A percentile compares a stretch with the other conserved stretches of the same genome.
Evolutionary conservation across 2,888 invertebrate species (phyloP).

Genomic region (Heteropelma amictum): DNA sequence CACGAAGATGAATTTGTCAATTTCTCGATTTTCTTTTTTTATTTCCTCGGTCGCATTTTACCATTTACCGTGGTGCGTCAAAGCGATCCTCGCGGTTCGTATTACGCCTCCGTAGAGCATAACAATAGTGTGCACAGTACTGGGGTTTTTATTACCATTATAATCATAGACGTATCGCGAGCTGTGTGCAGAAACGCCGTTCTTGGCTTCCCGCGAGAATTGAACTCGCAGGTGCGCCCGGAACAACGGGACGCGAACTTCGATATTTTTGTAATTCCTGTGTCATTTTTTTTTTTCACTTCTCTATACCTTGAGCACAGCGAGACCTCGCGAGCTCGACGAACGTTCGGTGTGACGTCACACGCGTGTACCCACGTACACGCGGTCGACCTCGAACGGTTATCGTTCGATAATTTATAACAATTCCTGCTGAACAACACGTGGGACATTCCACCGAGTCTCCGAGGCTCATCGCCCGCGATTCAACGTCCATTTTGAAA

Average conservation of each 20-base stretch:
- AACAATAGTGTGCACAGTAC: conserved; percentile 21
- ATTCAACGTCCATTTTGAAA: too few species aligned
- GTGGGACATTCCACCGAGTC: too few species aligned
- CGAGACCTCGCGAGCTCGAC: conserved; percentile 22
- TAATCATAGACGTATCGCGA: conserved; percentile 2
- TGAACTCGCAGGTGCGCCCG: conserved; percentile 14
- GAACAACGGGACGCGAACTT: conserved; percentile 11
- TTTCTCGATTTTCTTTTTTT: conserved; percentile 1
- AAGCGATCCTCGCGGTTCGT: conserved; percentile 6
- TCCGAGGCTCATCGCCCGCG: too few species aligned
- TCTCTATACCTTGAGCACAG: conserved; percentile 34
- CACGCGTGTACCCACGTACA: not conserved
- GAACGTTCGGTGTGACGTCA: conserved; percentile 39
- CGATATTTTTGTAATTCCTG: not conserved
- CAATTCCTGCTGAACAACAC: too few species aligned
- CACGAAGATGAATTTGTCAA: too few species aligned
- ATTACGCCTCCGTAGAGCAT: conserved; percentile 14
- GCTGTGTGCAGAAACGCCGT: not conserved
- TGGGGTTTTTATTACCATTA: conserved; percentile 20
- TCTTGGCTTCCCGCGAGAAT: conserved; percentile 11
- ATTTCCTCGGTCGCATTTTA: not conserved
- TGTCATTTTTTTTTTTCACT: conserved; percentile 2
- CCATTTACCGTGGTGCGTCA: not conserved
- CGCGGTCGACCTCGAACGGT: conserved; percentile 30
- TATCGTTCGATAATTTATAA: conserved; percentile 36